Evolutionary conservation across 2,113 vertebrate genomes (phyloP).

Genomic region (Gnathonemus longibarbis): DNA sequence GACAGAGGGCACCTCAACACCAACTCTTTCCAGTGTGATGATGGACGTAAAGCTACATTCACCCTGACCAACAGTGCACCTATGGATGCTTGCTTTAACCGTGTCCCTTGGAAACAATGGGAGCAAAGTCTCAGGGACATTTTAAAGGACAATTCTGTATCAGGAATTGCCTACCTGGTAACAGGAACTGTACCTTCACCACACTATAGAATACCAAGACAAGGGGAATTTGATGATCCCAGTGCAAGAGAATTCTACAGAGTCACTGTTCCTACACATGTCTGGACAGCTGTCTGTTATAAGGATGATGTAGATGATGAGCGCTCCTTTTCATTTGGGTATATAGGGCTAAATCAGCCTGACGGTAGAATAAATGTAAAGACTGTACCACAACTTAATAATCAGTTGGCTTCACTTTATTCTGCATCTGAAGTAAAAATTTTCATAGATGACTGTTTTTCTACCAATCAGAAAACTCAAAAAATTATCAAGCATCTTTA

Average conservation of each 20-base stretch:
- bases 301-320: background rate
- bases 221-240: no score
- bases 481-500: background rate
- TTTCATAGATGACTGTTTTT: background rate
- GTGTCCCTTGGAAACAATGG: no score
- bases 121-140: no score
- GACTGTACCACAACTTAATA: background rate
- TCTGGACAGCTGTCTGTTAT: constrained; percentile 40
- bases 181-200: no score
- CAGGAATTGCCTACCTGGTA: no score
- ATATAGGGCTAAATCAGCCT: constrained; percentile 20
- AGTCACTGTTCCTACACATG: constrained; percentile 23
- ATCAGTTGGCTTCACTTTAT: background rate
- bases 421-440: background rate
- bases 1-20: no score
- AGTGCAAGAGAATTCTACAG: background rate
- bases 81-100: no score
- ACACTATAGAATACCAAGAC: no score
- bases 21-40: no score
- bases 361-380: background rate
- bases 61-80: no score
- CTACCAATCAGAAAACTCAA: background rate
- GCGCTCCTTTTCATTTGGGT: constrained; percentile 30
- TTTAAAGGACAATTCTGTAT: no score
- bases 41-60: no score